These are phyloP conservation scores for Oscheius sp. DNA, from an alignment of 2,888 invertebrate species.

Conservation along the genomic window DNA sequence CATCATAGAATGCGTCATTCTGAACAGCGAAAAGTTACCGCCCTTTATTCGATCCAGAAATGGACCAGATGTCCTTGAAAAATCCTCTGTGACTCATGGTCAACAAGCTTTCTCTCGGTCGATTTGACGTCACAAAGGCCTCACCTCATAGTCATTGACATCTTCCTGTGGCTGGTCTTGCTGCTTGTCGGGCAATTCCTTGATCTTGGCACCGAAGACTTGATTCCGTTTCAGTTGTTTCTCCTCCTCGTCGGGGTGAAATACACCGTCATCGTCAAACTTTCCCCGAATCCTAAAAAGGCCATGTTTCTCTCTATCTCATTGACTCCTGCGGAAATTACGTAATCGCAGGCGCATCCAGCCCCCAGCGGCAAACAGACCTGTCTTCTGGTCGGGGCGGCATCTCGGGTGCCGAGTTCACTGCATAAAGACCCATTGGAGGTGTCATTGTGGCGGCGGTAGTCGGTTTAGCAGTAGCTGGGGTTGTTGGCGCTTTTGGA, in stretches of 20 bases:
- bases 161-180: conserved; percentile 29
- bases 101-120: background rate
- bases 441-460: conserved; percentile 10
- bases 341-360: background rate
- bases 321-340: conserved; percentile 3
- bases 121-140: background rate
- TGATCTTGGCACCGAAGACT: conserved; percentile 32
- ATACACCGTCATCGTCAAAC: conserved; percentile 34
- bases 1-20: conserved; percentile 33
- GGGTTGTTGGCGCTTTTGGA: conserved; percentile 4
- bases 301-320: background rate
- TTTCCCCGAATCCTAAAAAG: conserved; percentile 28
- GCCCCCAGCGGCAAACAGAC: background rate
- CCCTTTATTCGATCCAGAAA: background rate
- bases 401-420: conserved; percentile 35
- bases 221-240: conserved; percentile 26
- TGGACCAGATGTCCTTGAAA: conserved; percentile 11
- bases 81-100: conserved; percentile 11
- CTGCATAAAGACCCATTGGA: conserved; percentile 23
- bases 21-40: background rate
- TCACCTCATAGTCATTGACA: conserved; percentile 7
- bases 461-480: conserved; percentile 32
- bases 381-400: conserved; percentile 36
- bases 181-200: conserved; percentile 14
- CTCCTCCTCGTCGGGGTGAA: conserved; percentile 31